Conservation (phyloP, 2,113 vertebrate species). For the Rissa tridactyla region DNA sequence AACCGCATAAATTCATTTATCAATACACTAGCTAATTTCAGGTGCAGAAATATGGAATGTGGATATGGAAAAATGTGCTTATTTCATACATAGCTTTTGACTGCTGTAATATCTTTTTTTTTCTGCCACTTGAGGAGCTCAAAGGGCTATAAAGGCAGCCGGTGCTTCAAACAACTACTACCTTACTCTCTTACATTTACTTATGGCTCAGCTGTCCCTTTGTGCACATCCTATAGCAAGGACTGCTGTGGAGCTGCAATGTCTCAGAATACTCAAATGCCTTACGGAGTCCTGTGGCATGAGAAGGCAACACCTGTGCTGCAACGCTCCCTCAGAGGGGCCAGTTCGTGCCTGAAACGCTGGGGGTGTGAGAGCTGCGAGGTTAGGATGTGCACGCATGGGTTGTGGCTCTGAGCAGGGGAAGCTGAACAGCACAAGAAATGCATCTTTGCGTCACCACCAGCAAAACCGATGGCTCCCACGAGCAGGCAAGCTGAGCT, state of each 20-base stretch:
- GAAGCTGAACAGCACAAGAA: neutral
- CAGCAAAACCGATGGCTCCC: neutral
- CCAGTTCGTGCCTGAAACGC: neutral
- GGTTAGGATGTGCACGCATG: neutral
- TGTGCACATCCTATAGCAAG: neutral
- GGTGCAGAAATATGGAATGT: neutral
- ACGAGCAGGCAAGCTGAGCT: neutral
- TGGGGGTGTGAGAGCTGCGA: neutral
- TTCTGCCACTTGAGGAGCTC: neutral
- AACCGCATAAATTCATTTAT: neutral
- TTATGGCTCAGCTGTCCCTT: neutral
- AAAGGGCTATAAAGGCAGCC: neutral
- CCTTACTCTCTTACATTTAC: neutral
- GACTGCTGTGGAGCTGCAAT: neutral
- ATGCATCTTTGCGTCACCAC: too few relatives aligned
- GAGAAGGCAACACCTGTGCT: neutral
- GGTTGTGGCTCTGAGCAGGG: neutral
- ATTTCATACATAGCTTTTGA: neutral
- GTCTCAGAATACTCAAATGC: neutral
- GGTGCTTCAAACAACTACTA: neutral
- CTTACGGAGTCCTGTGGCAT: neutral
- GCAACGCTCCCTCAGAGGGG: neutral
- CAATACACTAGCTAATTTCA: neutral
- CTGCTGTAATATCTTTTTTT: neutral
- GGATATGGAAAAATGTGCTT: neutral